Evolutionary conservation across 2,797 vertebrate genomes (phyloP).

Genomic region (Anguilla marmorata): DNA sequence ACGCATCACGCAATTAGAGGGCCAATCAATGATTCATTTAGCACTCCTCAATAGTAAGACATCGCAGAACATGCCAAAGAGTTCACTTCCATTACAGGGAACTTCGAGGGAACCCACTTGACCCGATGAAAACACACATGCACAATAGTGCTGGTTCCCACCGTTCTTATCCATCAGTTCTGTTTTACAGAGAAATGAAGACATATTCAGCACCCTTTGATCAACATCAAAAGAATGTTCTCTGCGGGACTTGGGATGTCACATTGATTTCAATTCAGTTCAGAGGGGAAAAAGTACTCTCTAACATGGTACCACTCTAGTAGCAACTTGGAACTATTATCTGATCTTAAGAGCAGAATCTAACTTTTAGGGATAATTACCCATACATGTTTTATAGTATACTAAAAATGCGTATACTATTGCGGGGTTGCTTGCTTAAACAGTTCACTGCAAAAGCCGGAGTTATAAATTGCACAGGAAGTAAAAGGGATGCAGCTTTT

Average conservation of each 20-base stretch:
- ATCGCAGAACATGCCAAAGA: background rate
- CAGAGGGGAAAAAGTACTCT: background rate
- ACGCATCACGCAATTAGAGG: background rate
- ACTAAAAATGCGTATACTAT: background rate
- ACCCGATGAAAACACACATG: no score
- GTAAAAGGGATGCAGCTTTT: background rate
- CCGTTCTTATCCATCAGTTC: background rate
- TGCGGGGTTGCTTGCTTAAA: background rate
- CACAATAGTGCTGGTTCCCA: background rate
- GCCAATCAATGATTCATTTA: conserved; percentile 11
- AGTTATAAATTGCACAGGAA: background rate
- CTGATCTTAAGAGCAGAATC: background rate
- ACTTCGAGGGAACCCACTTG: background rate
- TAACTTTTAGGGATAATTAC: background rate
- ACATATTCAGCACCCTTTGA: conserved; percentile 2
- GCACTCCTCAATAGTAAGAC: background rate
- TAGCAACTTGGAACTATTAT: background rate
- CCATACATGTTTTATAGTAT: background rate
- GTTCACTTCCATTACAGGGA: background rate
- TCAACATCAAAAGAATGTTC: background rate
- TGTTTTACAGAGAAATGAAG: background rate
- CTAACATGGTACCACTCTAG: background rate
- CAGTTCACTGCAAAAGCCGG: background rate
- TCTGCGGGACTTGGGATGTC: background rate
- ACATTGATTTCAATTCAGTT: conserved; percentile 8